phyloP scores from a whole-genome alignment of 2,888 invertebrate genomes.

The Orthonevra nobilis region DNA sequence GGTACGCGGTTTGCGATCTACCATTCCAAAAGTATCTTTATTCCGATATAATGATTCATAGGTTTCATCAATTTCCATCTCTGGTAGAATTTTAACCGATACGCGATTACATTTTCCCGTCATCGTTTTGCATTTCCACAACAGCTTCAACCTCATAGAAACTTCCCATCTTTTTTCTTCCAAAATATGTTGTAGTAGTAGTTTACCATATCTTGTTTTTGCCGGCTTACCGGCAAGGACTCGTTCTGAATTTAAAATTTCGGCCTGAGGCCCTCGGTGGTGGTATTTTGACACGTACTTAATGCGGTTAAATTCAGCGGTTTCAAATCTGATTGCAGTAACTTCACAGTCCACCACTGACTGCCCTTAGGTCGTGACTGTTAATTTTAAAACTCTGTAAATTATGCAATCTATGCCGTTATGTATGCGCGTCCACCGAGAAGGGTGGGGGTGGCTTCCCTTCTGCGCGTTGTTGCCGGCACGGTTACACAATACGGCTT shows the following conservation, averaged over 20 bases:
- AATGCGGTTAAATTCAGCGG: slow-evolving; percentile 70
- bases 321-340: slow-evolving; percentile 68
- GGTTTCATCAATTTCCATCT: no score
- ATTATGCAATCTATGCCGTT: slow-evolving; percentile 61
- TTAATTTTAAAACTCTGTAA: slow-evolving; percentile 68
- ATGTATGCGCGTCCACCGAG: not conserved
- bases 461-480: slow-evolving; percentile 1
- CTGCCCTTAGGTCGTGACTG: slow-evolving; percentile 61
- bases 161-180: no score
- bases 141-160: no score
- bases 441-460: not conserved
- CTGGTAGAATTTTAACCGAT: no score
- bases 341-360: slow-evolving; percentile 64
- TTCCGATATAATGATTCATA: no score
- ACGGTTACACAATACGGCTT: slow-evolving; percentile 53
- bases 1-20: no score
- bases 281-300: slow-evolving; percentile 70
- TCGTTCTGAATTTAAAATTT: no score
- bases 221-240: not conserved
- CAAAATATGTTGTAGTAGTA: no score
- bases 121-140: no score
- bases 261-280: slow-evolving; percentile 22
- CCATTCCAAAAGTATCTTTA: no score
- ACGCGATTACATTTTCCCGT: no score
- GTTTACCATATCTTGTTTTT: not conserved